Percentiles rank a stretch among this genome's conserved stretches.
These are phyloP conservation scores for Prinia subflava DNA, from an alignment of 2,113 vertebrate genomes.

Conservation along the genomic window DNA sequence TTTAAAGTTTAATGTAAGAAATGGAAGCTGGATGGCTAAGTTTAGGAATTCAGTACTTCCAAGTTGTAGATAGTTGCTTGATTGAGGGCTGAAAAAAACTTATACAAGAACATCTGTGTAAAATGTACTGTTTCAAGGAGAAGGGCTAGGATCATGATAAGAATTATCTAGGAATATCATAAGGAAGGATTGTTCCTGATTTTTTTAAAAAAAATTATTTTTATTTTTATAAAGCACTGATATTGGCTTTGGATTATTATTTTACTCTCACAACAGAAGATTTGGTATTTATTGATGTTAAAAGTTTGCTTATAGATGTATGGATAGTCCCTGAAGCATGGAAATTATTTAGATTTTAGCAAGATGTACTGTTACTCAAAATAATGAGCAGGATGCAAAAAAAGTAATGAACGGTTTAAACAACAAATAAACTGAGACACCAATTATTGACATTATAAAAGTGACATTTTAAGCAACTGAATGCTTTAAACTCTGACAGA, in stretches of 20 bases:
- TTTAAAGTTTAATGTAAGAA: background rate
- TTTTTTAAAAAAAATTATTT: background rate
- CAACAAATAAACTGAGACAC: background rate
- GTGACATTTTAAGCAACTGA: background rate
- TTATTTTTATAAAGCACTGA: background rate
- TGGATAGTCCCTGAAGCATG: background rate
- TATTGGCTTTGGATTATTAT: background rate
- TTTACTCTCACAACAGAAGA: background rate
- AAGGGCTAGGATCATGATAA: fast-evolving
- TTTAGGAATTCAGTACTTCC: background rate
- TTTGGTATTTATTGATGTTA: background rate
- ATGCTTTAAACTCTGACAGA: background rate
- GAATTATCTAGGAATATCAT: background rate
- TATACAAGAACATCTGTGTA: background rate
- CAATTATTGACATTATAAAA: background rate
- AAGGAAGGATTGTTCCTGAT: background rate
- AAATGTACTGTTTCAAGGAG: background rate
- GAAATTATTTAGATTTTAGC: background rate
- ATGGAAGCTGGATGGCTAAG: background rate
- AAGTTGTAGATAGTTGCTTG: background rate
- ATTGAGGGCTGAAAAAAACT: background rate
- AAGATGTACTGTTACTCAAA: background rate
- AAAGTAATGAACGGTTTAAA: background rate
- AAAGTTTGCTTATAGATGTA: background rate
- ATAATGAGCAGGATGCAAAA: background rate